phyloP scores from a whole-genome alignment of 2,888 invertebrate genomes.

The Parelbella ahira region DNA sequence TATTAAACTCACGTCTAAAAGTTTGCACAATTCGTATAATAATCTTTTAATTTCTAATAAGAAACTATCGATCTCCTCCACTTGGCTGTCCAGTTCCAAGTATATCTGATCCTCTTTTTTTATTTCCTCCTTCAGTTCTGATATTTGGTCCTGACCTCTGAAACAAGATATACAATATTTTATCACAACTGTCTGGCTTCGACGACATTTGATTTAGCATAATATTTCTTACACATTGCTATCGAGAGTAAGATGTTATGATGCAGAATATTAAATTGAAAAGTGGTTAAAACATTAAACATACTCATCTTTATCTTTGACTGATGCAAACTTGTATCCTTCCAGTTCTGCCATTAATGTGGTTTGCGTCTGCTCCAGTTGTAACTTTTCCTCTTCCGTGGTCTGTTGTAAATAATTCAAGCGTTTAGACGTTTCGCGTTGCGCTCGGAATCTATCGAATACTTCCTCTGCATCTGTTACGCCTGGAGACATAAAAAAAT shows the following conservation, averaged over 20 bases:
- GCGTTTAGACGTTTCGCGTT: conserved; percentile 86
- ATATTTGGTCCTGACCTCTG: conserved; percentile 87
- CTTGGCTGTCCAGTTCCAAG: conserved; percentile 47
- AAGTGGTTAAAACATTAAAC: neutral
- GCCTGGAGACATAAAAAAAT: conserved; percentile 56
- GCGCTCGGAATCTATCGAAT: conserved; percentile 85
- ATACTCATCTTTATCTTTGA: conserved; percentile 90
- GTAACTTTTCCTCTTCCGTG: conserved; percentile 87
- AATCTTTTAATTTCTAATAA: conserved; percentile 67
- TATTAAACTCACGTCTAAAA: conserved; percentile 59
- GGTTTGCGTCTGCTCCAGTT: conserved; percentile 84
- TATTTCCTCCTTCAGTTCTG: conserved; percentile 82
- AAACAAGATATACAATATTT: too few relatives aligned
- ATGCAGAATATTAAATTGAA: too few relatives aligned
- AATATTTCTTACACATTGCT: too few relatives aligned
- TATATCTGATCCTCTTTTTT: conserved; percentile 59
- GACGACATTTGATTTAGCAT: too few relatives aligned
- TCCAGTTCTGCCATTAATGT: conserved; percentile 85
- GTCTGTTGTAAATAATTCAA: conserved; percentile 85
- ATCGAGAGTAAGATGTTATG: too few relatives aligned
- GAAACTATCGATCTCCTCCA: conserved; percentile 59
- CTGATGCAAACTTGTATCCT: conserved; percentile 88
- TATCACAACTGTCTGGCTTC: too few relatives aligned
- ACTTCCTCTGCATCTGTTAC: conserved; percentile 88
- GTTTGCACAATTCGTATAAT: conserved; percentile 65